Evolutionary conservation across 2,888 invertebrate species (phyloP).

Genomic region (Notocelia uddmanniana): DNA sequence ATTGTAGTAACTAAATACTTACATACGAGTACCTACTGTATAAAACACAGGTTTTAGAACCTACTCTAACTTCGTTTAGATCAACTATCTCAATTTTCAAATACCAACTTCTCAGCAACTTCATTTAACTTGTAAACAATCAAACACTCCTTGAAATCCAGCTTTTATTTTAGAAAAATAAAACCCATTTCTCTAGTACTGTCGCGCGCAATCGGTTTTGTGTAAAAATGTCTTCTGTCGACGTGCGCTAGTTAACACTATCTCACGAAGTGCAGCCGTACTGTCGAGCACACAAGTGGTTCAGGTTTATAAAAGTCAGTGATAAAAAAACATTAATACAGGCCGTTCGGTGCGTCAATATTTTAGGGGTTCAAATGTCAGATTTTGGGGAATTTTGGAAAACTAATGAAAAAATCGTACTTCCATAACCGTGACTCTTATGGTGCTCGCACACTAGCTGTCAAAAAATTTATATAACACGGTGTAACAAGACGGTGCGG

Average conservation of each 20-base stretch:
- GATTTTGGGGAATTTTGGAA: too few relatives aligned
- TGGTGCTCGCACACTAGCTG: too few relatives aligned
- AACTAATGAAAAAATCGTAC: too few relatives aligned
- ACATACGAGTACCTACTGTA: neutral
- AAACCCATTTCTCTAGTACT: conserved; percentile 54
- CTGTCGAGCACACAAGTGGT: conserved; percentile 49
- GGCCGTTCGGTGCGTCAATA: too few relatives aligned
- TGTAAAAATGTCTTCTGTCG: conserved; percentile 57
- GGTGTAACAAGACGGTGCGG: too few relatives aligned
- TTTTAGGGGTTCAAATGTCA: too few relatives aligned
- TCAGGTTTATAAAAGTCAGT: neutral
- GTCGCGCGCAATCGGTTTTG: conserved; percentile 60
- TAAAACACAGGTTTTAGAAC: neutral
- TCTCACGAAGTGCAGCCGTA: conserved; percentile 62
- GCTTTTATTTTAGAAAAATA: conserved; percentile 37
- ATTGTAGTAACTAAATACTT: neutral
- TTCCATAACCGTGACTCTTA: too few relatives aligned
- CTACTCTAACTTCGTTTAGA: neutral
- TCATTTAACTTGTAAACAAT: conserved; percentile 31
- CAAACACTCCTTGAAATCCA: conserved; percentile 22
- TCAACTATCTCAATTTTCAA: neutral
- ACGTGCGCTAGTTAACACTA: conserved; percentile 65
- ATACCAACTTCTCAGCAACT: conserved; percentile 2
- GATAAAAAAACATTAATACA: neutral
- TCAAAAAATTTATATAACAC: too few relatives aligned